Conservation (phyloP, 2,797 vertebrate species). For the Holocentrus rufus region DNA sequence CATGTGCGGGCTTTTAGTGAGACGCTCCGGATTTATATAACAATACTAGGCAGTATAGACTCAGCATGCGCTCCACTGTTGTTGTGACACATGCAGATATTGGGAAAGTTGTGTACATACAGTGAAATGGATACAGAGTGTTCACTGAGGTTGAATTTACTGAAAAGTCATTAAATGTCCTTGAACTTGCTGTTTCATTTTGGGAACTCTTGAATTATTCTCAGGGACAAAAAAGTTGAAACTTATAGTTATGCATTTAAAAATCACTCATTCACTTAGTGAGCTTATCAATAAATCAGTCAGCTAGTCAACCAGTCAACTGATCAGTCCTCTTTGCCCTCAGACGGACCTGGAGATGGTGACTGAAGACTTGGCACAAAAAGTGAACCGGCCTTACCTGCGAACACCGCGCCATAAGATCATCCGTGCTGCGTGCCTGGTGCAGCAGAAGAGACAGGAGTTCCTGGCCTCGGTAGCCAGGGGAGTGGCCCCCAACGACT, state of each 20-base stretch:
- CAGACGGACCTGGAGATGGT: constrained; percentile 99
- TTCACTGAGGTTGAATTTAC: constrained; percentile 10
- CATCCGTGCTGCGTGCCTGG: constrained; percentile 95
- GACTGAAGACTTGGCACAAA: constrained; percentile 98
- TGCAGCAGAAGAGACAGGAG: constrained; percentile 98
- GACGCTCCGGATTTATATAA: constrained; percentile 29
- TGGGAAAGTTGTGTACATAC: too few relatives aligned
- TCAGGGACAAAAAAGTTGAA: constrained; percentile 10
- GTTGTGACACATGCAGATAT: too few relatives aligned
- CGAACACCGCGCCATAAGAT: constrained; percentile 98
- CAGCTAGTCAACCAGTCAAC: constrained; percentile 2
- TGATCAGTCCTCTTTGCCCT: constrained; percentile 28
- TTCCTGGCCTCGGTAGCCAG: constrained; percentile 97
- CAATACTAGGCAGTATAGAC: constrained; percentile 15
- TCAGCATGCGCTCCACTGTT: constrained; percentile 16
- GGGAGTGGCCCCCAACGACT: constrained; percentile 97
- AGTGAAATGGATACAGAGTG: constrained; percentile 5
- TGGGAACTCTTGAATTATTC: constrained; percentile 11
- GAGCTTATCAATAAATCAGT: constrained; percentile 1
- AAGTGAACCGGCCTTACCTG: constrained; percentile 98
- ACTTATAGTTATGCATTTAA: neutral
- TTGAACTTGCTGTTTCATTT: constrained; percentile 3
- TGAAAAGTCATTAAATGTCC: constrained; percentile 18
- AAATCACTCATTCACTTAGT: neutral
- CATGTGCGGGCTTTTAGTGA: constrained; percentile 48